Evolutionary conservation across 92 coral and sea anemone genomes (phyloP), one percentile per base, ranked within the genome.

Genomic region (Palythoa caribaeorum): DNA sequence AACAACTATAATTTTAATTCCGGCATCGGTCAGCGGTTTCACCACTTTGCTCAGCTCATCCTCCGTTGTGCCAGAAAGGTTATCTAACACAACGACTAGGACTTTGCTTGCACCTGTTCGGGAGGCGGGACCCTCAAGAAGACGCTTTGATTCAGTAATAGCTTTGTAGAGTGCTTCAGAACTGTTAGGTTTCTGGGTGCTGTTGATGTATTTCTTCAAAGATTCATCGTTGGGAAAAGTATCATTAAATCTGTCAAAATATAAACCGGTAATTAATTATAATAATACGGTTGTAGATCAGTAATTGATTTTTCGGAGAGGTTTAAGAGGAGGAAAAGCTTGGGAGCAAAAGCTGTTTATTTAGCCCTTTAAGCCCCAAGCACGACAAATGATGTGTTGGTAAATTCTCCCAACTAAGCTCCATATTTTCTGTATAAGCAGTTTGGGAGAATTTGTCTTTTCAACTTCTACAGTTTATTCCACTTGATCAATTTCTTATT

Each of bases 171-270:
- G 73, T 62, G 44, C 59, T 63, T 80, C 59, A 17, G 74, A 80
- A 38, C 85, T 40, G 73, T 38, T 37, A 9, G 72, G 14, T 39
- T 68, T 80, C 36, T 40, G 74, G 37, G 38, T 40, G 35, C 11
- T 63, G 57, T 66, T 80, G 35, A 80, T 80, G 40, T 10, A 63
- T 8, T 47, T 80, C 73, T 80, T 80, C 28, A 62, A 60, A 4
- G 85, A 40, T 9, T 80, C 54, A 8, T 80, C 85, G 39, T 80
- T 80, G 54, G 85, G 85, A 48, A 80, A 80, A 1, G 85, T 80
- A 20, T 80, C 72, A 40, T 63, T 80, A 80, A 80, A 80, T 1
- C 85, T 80, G 57, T 16, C 38, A 63, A 47, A 17, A 38, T n/a
- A 17, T 20, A 36, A 20, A 38, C 38, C 38, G 9, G 12, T 38